Evolutionary conservation across 2,888 invertebrate genomes (phyloP), one percentile per base, ranked within the genome.

Genomic region (Belgica antarctica): DNA sequence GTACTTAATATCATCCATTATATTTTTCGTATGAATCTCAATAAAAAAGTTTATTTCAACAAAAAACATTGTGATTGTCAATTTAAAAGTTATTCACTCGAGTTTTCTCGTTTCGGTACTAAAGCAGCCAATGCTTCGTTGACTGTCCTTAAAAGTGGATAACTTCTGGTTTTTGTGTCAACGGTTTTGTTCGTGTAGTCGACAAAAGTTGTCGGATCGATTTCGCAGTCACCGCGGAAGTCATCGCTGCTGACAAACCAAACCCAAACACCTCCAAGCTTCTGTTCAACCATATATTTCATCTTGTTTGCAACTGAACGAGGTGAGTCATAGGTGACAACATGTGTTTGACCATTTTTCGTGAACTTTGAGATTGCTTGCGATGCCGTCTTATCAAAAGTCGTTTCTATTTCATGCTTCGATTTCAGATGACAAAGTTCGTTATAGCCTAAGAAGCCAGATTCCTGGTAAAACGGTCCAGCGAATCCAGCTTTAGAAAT

Each of bases 231-330:
- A 1, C 79, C 80, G 0, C 71, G 71, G 73, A 83, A 83, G 74
- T 84, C 83, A 73, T 84, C 83, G 1, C 81, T 82, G 72, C 84
- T 83, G 31, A 83, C 74, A 0, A 83, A 80, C 83, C 83, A 84
- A 22, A 82, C 74, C 83, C 84, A 82, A 5, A 80, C 77, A 0
- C 84, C 84, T 10, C 78, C 82, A 10, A 84, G 73, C 0, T 76
- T 75, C 41, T 77, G 72, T 0, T 76, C 73, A 27, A 77, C 52
- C 0, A 78, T 81, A 72, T 77, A 81, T 57, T 77, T 57, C 1
- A 68, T 57, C 57, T 68, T 68, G 25, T 57, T 57, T 0, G 68
- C 68, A n/a, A 68, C 68, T 3, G 68, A 68, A 4, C 68, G 52
- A 7, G 68, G 68, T 12, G 68, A 22, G n/a, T 68, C 47, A 28